Conservation (phyloP, 2,888 invertebrate genomes). For the Teinopalpus imperialis region DNA sequence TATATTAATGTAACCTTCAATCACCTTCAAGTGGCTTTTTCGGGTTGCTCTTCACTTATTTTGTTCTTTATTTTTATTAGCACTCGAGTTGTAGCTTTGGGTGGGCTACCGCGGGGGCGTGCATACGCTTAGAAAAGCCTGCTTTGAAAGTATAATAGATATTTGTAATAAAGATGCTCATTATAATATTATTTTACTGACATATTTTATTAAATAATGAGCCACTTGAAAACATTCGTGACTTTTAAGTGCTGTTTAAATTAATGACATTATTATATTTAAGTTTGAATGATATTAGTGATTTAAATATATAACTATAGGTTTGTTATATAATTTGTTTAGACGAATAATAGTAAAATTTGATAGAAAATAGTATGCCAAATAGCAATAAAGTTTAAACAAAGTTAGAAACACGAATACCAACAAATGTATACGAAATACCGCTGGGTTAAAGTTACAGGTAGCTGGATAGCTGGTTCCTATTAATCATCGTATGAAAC, state of each 20-base stretch:
- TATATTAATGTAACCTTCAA: constrained; percentile 11
- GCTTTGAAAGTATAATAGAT: constrained; percentile 19
- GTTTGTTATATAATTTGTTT: too few relatives aligned
- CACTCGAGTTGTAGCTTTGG: constrained; percentile 17
- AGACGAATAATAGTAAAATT: too few relatives aligned
- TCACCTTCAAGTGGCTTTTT: constrained; percentile 17
- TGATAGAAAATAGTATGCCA: too few relatives aligned
- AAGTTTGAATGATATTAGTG: too few relatives aligned
- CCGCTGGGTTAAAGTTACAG: too few relatives aligned
- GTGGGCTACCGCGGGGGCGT: constrained; percentile 25
- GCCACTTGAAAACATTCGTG: neutral
- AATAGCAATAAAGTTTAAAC: too few relatives aligned
- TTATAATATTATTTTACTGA: constrained; percentile 17
- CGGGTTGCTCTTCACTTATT: constrained; percentile 8
- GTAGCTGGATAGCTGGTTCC: too few relatives aligned
- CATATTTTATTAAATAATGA: neutral
- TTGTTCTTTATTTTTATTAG: constrained; percentile 22
- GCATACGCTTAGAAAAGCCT: constrained; percentile 14
- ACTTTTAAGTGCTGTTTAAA: neutral
- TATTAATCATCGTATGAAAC: too few relatives aligned
- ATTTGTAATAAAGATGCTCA: constrained; percentile 12
- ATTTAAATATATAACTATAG: too few relatives aligned
- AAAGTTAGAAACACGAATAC: too few relatives aligned
- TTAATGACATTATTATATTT: too few relatives aligned
- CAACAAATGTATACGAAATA: too few relatives aligned